A percentile compares a stretch with the other conserved stretches of the same genome.
Evolutionary conservation across 1,140 invertebrate species (phyloP).

Genomic region (Pseudomyrmex concolor): DNA sequence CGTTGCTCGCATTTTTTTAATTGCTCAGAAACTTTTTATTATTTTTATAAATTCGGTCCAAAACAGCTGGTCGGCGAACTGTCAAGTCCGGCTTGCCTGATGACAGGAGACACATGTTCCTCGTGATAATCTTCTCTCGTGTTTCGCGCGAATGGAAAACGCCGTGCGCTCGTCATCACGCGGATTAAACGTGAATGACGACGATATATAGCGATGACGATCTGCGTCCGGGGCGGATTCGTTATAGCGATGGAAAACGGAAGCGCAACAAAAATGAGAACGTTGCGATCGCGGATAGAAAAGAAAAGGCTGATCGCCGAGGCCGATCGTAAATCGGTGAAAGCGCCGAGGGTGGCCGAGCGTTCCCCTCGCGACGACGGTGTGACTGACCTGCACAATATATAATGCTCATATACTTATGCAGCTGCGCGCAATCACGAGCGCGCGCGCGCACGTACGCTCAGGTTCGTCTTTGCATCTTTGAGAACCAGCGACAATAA

Average conservation of each 20-base stretch:
- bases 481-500: background rate
- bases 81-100: background rate
- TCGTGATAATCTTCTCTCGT: constrained; percentile 28
- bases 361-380: background rate
- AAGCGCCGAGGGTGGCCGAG: constrained; percentile 53
- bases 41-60: background rate
- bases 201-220: background rate
- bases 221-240: constrained; percentile 21
- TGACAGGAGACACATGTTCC: constrained; percentile 31
- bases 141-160: background rate
- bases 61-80: constrained; percentile 9
- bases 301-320: constrained; percentile 3
- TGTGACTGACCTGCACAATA: constrained; percentile 57
- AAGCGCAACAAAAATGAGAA: constrained; percentile 35
- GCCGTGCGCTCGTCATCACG: constrained; percentile 8
- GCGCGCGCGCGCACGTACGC: background rate
- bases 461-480: constrained; percentile 4
- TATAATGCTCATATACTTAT: constrained; percentile 34
- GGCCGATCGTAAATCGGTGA: constrained; percentile 50
- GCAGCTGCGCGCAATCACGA: background rate
- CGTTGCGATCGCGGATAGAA: background rate
- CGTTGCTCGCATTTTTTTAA: no score
- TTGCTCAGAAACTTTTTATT: background rate
- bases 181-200: constrained; percentile 31
- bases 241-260: constrained; percentile 29